Conservation (phyloP, 1,140 invertebrate species). For the Cydia strobilella region DNA sequence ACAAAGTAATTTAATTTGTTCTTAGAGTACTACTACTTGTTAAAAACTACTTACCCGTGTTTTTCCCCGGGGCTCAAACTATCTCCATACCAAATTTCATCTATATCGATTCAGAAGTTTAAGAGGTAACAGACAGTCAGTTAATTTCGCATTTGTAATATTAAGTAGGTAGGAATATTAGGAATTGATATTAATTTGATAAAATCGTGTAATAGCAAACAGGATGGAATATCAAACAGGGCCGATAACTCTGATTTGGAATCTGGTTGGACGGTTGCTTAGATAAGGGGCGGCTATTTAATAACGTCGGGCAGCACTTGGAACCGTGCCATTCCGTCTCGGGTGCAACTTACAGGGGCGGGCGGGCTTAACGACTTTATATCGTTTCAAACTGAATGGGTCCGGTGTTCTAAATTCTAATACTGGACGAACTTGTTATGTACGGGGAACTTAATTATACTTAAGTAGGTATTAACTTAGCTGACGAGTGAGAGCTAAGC, state of each 20-base stretch:
- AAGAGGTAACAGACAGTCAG: too few species aligned
- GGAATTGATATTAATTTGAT: slow-evolving; percentile 2
- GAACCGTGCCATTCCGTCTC: slow-evolving; percentile 44
- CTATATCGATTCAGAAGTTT: too few species aligned
- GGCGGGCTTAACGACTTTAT: slow-evolving; percentile 4
- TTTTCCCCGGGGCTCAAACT: too few species aligned
- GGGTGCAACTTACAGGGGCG: slow-evolving; percentile 20
- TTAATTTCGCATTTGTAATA: too few species aligned
- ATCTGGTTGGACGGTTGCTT: slow-evolving; percentile 48
- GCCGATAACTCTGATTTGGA: slow-evolving; percentile 54
- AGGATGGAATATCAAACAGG: slow-evolving; percentile 48
- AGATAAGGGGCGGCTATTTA: slow-evolving; percentile 61
- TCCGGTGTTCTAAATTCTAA: not conserved
- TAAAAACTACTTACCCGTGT: too few species aligned
- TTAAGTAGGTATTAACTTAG: too few species aligned
- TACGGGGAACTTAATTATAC: too few species aligned
- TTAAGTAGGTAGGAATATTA: not conserved
- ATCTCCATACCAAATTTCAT: too few species aligned
- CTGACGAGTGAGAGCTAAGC: too few species aligned
- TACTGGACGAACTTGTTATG: not conserved
- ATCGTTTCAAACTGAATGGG: not conserved
- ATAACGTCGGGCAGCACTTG: slow-evolving; percentile 53
- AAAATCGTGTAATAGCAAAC: slow-evolving; percentile 4
- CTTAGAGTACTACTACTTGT: too few species aligned
- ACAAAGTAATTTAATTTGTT: too few species aligned